phyloP scores from a whole-genome alignment of 2,888 invertebrate species.

The Drosophila sordidapex region DNA sequence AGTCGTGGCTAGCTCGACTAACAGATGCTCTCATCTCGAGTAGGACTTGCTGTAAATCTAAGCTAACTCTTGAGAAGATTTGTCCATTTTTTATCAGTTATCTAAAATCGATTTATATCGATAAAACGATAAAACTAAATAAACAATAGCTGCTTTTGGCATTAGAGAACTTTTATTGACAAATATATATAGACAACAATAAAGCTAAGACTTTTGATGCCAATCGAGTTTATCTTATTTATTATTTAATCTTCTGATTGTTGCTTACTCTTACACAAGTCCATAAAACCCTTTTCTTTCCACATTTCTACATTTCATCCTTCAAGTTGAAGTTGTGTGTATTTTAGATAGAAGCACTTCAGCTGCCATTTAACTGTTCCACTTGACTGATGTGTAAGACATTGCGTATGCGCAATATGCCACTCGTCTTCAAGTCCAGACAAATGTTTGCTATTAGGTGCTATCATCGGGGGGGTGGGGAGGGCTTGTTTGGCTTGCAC shows the following conservation, averaged over 20 bases:
- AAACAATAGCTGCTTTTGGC: background rate
- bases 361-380: constrained; percentile 16
- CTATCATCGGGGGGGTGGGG: background rate
- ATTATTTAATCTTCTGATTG: background rate
- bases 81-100: background rate
- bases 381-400: constrained; percentile 17
- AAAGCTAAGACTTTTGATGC: background rate
- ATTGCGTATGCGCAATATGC: constrained; percentile 54
- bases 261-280: background rate
- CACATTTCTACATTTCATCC: background rate
- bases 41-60: no score
- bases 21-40: background rate
- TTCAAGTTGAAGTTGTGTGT: background rate
- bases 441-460: constrained; percentile 31
- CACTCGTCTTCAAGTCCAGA: constrained; percentile 38
- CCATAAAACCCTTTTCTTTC: background rate
- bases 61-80: no score
- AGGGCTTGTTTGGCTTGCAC: background rate
- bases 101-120: background rate
- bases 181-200: background rate
- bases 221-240: background rate
- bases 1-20: background rate
- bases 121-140: background rate
- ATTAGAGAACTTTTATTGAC: background rate
- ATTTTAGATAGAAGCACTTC: background rate